A percentile compares a stretch with the other conserved stretches of the same genome.
These are phyloP conservation scores for Acropternis orthonyx DNA, from an alignment of 2,797 vertebrate species.

Conservation along the genomic window DNA sequence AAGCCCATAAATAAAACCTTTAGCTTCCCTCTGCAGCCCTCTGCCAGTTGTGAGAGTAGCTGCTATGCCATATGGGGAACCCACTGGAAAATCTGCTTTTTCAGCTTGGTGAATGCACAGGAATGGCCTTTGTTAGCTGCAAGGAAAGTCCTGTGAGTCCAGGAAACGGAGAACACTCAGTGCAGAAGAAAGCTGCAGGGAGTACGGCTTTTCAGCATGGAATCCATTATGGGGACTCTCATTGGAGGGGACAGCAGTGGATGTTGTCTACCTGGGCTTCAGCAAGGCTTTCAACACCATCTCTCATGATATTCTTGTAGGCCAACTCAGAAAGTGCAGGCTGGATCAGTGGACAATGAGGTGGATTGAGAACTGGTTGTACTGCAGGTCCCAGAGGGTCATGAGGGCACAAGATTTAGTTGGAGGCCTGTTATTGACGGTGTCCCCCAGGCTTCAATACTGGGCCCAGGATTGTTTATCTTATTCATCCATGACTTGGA, in stretches of 20 bases:
- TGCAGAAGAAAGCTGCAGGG: neutral
- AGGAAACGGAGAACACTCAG: neutral
- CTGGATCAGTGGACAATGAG: neutral
- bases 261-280: neutral
- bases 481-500: neutral
- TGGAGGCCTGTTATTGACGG: neutral
- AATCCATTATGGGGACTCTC: neutral
- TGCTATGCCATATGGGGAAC: neutral
- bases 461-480: neutral
- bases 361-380: neutral
- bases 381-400: neutral
- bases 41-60: neutral
- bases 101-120: neutral
- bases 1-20: neutral
- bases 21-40: neutral
- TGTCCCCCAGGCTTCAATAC: neutral
- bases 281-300: neutral
- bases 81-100: neutral
- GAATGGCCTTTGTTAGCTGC: neutral
- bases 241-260: neutral
- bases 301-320: neutral
- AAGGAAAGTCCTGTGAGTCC: neutral
- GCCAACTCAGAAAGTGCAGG: neutral
- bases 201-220: neutral
- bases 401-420: rapidly evolving